Evolutionary conservation across 2,888 invertebrate genomes (phyloP).

Genomic region (Plagodis pulveraria): DNA sequence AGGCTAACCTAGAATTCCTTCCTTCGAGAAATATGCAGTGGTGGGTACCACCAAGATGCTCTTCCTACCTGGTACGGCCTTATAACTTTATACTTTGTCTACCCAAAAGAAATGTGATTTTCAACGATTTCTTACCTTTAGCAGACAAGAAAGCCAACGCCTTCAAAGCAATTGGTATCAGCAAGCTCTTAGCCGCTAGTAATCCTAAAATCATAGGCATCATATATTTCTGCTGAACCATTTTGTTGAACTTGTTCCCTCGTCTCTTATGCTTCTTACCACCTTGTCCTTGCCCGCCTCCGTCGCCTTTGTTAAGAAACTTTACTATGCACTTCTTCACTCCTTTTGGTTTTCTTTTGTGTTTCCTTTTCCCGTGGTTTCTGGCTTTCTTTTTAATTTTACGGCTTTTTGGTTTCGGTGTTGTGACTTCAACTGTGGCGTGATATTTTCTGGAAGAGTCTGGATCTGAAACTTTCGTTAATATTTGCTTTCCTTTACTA

Average conservation of each 20-base stretch:
- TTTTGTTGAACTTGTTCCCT: slow-evolving; percentile 45
- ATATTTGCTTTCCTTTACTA: too few species aligned
- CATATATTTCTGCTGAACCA: slow-evolving; percentile 80
- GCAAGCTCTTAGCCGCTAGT: slow-evolving; percentile 86
- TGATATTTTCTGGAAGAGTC: slow-evolving; percentile 30
- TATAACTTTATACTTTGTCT: too few species aligned
- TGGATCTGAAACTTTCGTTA: not conserved
- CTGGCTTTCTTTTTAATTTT: slow-evolving; percentile 31
- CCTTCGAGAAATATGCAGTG: too few species aligned
- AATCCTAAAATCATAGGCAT: slow-evolving; percentile 87
- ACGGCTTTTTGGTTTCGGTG: slow-evolving; percentile 21
- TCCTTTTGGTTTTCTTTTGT: slow-evolving; percentile 52
- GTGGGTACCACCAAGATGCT: too few species aligned
- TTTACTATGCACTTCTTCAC: slow-evolving; percentile 69
- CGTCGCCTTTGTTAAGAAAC: slow-evolving; percentile 53
- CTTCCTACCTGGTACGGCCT: too few species aligned
- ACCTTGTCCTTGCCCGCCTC: not conserved
- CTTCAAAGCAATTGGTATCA: slow-evolving; percentile 88
- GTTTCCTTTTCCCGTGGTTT: slow-evolving; percentile 44
- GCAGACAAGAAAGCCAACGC: slow-evolving; percentile 88
- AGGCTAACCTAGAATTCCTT: too few species aligned
- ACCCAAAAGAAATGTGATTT: too few species aligned
- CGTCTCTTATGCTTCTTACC: slow-evolving; percentile 46
- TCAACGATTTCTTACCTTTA: slow-evolving; percentile 60
- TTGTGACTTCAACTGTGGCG: slow-evolving; percentile 28